phyloP scores from a whole-genome alignment of 2,888 invertebrate species.

The Actias luna region DNA sequence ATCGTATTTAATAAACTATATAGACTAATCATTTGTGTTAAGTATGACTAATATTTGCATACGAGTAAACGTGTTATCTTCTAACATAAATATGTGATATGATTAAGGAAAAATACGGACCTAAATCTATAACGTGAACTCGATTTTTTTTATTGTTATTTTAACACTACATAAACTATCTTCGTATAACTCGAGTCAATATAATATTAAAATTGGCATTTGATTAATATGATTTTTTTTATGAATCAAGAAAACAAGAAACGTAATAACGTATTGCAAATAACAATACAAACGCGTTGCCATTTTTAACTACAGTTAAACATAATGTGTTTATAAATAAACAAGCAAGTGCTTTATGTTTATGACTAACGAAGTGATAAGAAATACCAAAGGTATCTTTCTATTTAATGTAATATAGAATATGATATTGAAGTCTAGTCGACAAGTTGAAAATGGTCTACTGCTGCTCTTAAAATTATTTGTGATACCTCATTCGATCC shows the following conservation, averaged over 20 bases:
- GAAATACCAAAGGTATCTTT: too few species aligned
- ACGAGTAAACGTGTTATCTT: conserved; percentile 6
- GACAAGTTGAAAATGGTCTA: too few species aligned
- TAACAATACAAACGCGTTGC: too few species aligned
- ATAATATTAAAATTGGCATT: neutral
- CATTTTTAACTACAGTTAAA: too few species aligned
- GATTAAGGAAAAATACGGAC: conserved; percentile 9
- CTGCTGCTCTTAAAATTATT: too few species aligned
- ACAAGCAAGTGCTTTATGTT: neutral
- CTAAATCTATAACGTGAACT: neutral
- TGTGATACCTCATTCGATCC: too few species aligned
- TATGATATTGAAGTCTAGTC: too few species aligned
- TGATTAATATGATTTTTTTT: neutral
- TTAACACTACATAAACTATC: neutral
- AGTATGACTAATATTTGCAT: conserved; percentile 8
- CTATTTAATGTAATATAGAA: too few species aligned
- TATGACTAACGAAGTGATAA: neutral
- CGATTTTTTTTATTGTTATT: neutral
- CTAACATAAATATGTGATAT: conserved; percentile 3
- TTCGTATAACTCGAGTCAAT: neutral
- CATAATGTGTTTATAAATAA: neutral
- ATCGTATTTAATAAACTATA: neutral
- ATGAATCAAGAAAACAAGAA: too few species aligned
- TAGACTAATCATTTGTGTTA: conserved; percentile 11
- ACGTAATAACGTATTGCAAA: too few species aligned